phyloP scores from a whole-genome alignment of 2,113 vertebrate genomes.

The Menidia beryllina region DNA sequence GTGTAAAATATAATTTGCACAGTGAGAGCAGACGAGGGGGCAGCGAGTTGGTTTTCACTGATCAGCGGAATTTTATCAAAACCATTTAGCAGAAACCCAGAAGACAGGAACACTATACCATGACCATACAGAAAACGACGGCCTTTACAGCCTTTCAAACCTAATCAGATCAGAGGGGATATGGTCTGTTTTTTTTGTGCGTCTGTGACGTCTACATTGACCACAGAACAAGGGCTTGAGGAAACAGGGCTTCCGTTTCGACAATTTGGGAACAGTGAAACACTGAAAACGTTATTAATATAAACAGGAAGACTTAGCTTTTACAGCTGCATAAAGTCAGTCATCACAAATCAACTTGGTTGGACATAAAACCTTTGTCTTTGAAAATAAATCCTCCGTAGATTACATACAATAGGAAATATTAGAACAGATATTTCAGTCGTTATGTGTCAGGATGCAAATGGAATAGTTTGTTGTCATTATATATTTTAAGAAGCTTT shows the following conservation, averaged over 20 bases:
- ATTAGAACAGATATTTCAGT: background rate
- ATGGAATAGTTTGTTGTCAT: slow-evolving; percentile 6
- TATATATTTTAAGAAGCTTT: slow-evolving; percentile 17
- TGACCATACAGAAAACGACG: slow-evolving; percentile 20
- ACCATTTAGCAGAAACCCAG: slow-evolving; percentile 18
- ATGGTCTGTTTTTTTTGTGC: slow-evolving; percentile 1
- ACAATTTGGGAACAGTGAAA: background rate
- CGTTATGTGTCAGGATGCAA: background rate
- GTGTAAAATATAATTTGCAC: slow-evolving; percentile 18
- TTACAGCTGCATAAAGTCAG: background rate
- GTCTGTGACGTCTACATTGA: background rate
- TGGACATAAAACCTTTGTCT: background rate
- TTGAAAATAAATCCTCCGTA: background rate
- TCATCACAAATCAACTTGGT: background rate
- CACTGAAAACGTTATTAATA: background rate
- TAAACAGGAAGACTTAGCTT: background rate
- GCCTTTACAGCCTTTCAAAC: slow-evolving; percentile 22
- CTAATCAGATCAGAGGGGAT: slow-evolving; percentile 30
- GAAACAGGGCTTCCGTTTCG: background rate
- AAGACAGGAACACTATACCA: slow-evolving; percentile 10
- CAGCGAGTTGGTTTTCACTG: slow-evolving; percentile 8
- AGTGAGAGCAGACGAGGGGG: slow-evolving; percentile 31
- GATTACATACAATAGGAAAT: background rate
- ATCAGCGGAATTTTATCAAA: slow-evolving; percentile 35
- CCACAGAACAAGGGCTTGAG: background rate